Conservation (phyloP, 2,797 vertebrate genomes). For the Oreochromis grahami region DNA sequence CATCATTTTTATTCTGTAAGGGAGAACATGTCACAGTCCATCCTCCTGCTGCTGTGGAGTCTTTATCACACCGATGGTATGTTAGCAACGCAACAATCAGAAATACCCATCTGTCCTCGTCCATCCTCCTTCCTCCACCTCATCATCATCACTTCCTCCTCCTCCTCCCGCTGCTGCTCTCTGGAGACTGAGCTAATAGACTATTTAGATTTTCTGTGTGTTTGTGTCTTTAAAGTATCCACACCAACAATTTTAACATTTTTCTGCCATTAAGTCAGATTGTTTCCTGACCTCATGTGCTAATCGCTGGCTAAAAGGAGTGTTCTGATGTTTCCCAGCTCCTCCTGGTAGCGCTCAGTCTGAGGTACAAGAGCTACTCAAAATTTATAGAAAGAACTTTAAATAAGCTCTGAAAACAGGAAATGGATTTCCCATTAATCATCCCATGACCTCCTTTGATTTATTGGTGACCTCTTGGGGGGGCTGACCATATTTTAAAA, state of each 20-base stretch:
- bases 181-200: constrained; percentile 25
- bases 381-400: neutral
- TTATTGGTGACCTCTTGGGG: neutral
- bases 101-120: constrained; percentile 39
- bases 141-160: neutral
- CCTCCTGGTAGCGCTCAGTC: neutral
- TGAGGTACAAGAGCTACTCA: neutral
- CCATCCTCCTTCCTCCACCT: neutral
- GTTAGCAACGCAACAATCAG: constrained; percentile 32
- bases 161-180: neutral
- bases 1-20: neutral
- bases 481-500: neutral
- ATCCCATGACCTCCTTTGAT: neutral
- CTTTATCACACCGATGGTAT: neutral
- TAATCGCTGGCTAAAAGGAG: neutral
- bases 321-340: neutral
- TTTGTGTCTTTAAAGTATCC: neutral
- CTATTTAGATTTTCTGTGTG: constrained; percentile 29
- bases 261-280: neutral
- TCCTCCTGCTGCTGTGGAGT: neutral
- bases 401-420: neutral
- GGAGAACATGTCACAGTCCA: neutral
- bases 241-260: neutral
- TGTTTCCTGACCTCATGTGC: neutral
- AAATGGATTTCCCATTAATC: neutral